Conservation (phyloP, 2,113 vertebrate species). For the Syngnathus scovelli region DNA sequence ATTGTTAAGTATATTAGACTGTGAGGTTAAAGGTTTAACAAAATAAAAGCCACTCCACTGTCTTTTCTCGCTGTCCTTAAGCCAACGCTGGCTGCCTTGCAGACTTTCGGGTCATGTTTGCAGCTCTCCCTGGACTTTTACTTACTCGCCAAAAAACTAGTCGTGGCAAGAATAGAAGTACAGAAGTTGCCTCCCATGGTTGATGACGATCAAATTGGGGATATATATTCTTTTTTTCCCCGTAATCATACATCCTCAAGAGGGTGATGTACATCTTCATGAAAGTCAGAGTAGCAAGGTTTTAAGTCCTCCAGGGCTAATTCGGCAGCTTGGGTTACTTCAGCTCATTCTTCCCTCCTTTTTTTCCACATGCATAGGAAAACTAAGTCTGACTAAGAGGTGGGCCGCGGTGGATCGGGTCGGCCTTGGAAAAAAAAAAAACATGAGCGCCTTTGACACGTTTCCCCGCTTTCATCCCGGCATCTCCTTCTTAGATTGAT, state of each 20-base stretch:
- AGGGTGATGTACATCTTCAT: constrained; percentile 21
- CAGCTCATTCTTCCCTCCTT: constrained; percentile 47
- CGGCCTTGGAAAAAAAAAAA: constrained; percentile 63
- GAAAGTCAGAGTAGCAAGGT: constrained; percentile 39
- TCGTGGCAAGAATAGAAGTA: not conserved
- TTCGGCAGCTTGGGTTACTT: constrained; percentile 61
- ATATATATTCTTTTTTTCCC: not conserved
- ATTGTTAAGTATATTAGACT: constrained; percentile 3
- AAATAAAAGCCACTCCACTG: constrained; percentile 7
- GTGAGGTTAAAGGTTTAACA: constrained; percentile 7
- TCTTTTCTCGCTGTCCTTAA: constrained; percentile 1
- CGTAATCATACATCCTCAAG: constrained; percentile 37
- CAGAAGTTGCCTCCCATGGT: not conserved
- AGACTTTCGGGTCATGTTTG: not conserved
- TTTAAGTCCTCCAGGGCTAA: constrained; percentile 56
- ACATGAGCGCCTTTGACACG: constrained; percentile 32
- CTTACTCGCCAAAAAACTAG: not conserved
- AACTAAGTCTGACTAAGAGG: constrained; percentile 35
- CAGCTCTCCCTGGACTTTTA: not conserved
- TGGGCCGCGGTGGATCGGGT: constrained; percentile 32
- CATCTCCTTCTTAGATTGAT: constrained; percentile 16
- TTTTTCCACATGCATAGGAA: constrained; percentile 55
- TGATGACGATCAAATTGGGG: not conserved
- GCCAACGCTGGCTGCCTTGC: not conserved
- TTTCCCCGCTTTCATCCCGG: constrained; percentile 28